These are phyloP conservation scores for Synergus umbraculus DNA, from an alignment of 2,888 invertebrate genomes.

Conservation along the genomic window DNA sequence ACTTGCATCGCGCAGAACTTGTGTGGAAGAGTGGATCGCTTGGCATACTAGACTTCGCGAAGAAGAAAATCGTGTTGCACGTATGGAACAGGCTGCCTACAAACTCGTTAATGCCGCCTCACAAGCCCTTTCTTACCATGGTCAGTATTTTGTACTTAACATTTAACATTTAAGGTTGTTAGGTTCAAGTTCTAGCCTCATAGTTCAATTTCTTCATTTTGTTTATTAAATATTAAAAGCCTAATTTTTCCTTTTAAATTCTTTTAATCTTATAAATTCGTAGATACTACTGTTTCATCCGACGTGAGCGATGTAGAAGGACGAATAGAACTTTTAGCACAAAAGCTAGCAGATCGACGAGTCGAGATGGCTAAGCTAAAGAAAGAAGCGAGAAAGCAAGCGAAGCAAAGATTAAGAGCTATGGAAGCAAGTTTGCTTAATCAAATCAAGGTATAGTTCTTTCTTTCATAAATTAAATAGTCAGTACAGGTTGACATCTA, in stretches of 20 bases:
- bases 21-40: constrained; percentile 76
- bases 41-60: constrained; percentile 74
- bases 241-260: not conserved
- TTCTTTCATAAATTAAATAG: not conserved
- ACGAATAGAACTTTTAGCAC: constrained; percentile 72
- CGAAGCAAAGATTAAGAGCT: constrained; percentile 72
- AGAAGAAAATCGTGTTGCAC: constrained; percentile 74
- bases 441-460: constrained; percentile 71
- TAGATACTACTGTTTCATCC: constrained; percentile 74
- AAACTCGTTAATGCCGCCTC: constrained; percentile 74
- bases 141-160: constrained; percentile 55
- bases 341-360: constrained; percentile 73
- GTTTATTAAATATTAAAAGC: too few species aligned
- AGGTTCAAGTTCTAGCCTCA: not conserved
- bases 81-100: constrained; percentile 74
- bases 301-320: constrained; percentile 75
- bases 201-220: too few species aligned
- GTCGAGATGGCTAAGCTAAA: constrained; percentile 73
- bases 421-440: constrained; percentile 73
- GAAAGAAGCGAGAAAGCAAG: constrained; percentile 72
- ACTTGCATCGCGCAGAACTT: constrained; percentile 73
- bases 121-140: constrained; percentile 72
- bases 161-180: too few species aligned
- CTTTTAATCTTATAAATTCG: not conserved
- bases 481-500: too few species aligned